Evolutionary conservation across 2,113 vertebrate species (phyloP).

Genomic region (Turnix velox): DNA sequence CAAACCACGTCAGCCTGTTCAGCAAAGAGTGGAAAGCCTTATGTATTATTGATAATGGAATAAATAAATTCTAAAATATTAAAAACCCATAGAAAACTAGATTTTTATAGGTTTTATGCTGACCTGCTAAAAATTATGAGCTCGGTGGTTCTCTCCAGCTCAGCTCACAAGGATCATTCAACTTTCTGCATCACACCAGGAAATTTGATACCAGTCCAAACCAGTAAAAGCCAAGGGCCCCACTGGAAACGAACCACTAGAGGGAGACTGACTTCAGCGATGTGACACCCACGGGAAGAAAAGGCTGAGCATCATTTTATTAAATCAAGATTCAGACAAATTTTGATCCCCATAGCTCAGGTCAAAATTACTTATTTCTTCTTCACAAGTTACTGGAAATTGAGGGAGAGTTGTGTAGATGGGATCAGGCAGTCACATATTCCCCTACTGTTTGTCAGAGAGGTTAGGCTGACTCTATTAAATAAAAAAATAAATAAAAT

Average conservation of each 20-base stretch:
- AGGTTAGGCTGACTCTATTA: not conserved
- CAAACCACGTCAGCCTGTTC: not conserved
- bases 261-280: slow-evolving; percentile 55
- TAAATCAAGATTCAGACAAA: not conserved
- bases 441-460: not conserved
- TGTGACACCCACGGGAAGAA: not conserved
- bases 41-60: not conserved
- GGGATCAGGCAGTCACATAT: not conserved
- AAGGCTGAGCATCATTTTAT: not conserved
- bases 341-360: not conserved
- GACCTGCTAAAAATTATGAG: not conserved
- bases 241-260: slow-evolving; percentile 56
- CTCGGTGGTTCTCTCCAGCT: not conserved
- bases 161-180: not conserved
- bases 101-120: not conserved
- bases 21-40: not conserved
- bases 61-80: not conserved
- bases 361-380: not conserved
- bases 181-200: not conserved
- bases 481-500: not conserved
- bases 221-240: not conserved
- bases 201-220: not conserved
- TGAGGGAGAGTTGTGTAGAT: not conserved
- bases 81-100: not conserved
- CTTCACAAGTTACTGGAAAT: not conserved